Conservation (phyloP, 30 jellyfish, hydroid and myxozoan species). For the Turritopsis rubra region DNA sequence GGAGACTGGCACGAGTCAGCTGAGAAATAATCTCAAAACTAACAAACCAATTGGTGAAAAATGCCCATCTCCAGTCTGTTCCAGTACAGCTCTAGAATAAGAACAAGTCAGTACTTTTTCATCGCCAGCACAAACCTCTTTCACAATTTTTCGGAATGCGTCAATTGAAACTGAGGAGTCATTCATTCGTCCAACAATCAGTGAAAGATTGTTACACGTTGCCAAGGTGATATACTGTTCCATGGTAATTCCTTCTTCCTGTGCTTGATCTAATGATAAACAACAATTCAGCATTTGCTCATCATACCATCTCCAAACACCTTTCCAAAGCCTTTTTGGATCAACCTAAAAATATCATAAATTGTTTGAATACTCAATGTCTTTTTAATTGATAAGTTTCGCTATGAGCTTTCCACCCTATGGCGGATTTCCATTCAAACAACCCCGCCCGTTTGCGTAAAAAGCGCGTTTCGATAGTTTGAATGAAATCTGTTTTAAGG, state of each 20-base stretch:
- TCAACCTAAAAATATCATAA: constrained; percentile 64
- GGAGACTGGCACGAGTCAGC: constrained; percentile 10
- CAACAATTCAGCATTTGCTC: constrained; percentile 85
- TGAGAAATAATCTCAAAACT: neutral
- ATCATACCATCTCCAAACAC: constrained; percentile 85
- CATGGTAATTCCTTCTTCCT: constrained; percentile 59
- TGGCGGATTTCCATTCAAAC: no score
- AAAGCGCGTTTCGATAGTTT: no score
- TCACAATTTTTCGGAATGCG: constrained; percentile 41
- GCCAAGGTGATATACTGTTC: constrained; percentile 71
- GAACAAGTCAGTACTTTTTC: constrained; percentile 51
- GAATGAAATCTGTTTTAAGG: neutral
- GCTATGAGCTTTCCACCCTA: no score
- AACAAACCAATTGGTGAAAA: constrained; percentile 70
- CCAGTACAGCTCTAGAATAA: constrained; percentile 51
- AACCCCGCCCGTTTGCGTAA: no score
- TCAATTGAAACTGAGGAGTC: constrained; percentile 29
- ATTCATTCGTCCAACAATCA: constrained; percentile 40
- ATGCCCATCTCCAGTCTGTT: constrained; percentile 87
- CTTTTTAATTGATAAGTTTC: no score
- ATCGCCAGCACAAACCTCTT: constrained; percentile 39
- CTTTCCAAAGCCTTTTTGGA: constrained; percentile 81
- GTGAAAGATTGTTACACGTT: constrained; percentile 53
- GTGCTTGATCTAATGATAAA: constrained; percentile 57
- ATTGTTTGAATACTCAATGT: no score